Percentiles rank a stretch among this genome's conserved stretches.
phyloP scores from a whole-genome alignment of 2,797 vertebrate species.

The Clarias laeviceps region DNA sequence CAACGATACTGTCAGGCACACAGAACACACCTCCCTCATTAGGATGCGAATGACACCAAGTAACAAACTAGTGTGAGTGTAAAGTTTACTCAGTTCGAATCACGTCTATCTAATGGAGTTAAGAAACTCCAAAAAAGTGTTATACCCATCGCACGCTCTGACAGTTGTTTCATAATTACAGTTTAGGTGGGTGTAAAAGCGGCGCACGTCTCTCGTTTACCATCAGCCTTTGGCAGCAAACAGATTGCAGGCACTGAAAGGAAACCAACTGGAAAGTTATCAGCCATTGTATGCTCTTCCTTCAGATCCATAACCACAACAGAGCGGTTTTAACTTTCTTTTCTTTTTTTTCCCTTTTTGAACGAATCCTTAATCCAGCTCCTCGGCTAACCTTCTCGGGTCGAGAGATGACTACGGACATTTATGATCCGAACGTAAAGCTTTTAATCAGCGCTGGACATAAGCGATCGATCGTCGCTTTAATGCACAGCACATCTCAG shows the following conservation, averaged over 20 bases:
- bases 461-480: slow-evolving; percentile 51
- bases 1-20: not conserved
- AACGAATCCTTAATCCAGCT: slow-evolving; percentile 10
- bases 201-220: slow-evolving; percentile 22
- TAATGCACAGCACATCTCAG: slow-evolving; percentile 42
- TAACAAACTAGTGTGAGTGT: not conserved
- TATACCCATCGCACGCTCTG: not conserved
- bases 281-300: slow-evolving; percentile 3
- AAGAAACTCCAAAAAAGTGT: not conserved
- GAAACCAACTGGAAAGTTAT: slow-evolving; percentile 30
- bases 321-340: not conserved
- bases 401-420: not conserved
- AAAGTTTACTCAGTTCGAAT: not conserved
- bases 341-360: too few relatives aligned
- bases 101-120: not conserved
- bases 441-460: slow-evolving; percentile 53
- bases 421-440: slow-evolving; percentile 49
- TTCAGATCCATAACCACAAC: slow-evolving; percentile 16
- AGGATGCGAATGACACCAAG: not conserved
- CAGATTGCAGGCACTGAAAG: slow-evolving; percentile 25
- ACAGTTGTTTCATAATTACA: slow-evolving; percentile 19
- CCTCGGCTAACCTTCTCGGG: slow-evolving; percentile 15
- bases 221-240: slow-evolving; percentile 40
- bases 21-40: not conserved
- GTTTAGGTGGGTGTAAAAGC: slow-evolving; percentile 25